These are phyloP conservation scores for Tubiluchus corallicola DNA, from an alignment of 2,888 invertebrate genomes.

Conservation along the genomic window DNA sequence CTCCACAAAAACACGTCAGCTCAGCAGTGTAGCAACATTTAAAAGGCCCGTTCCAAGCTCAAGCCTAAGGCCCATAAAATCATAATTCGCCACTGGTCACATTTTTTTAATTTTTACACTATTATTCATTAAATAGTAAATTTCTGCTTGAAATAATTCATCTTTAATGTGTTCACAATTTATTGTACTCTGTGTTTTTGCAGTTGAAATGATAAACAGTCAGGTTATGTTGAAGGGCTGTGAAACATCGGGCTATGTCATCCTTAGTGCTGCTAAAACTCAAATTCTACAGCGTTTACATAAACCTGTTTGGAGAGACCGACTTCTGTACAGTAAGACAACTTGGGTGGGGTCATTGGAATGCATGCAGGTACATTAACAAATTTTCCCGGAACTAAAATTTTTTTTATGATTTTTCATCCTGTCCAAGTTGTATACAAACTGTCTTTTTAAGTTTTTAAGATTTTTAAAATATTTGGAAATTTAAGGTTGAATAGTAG, in stretches of 20 bases:
- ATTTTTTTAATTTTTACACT: background rate
- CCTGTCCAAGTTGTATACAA: too few species aligned
- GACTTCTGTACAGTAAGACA: slow-evolving; percentile 71
- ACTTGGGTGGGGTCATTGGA: slow-evolving; percentile 88
- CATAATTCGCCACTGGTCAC: too few species aligned
- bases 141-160: too few species aligned
- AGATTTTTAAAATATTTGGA: too few species aligned
- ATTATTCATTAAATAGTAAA: background rate
- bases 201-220: slow-evolving; percentile 68
- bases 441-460: too few species aligned
- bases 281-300: slow-evolving; percentile 76
- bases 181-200: slow-evolving; percentile 12
- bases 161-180: slow-evolving; percentile 4
- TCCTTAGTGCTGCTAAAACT: slow-evolving; percentile 86
- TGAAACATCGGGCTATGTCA: slow-evolving; percentile 90
- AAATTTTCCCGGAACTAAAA: too few species aligned
- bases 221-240: slow-evolving; percentile 78
- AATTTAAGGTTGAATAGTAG: too few species aligned
- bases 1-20: too few species aligned
- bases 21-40: too few species aligned
- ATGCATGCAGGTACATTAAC: slow-evolving; percentile 76
- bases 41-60: too few species aligned
- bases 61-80: too few species aligned
- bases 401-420: too few species aligned
- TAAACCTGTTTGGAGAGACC: slow-evolving; percentile 67